Evolutionary conservation across 1,140 invertebrate genomes (phyloP).

Genomic region (Hydropsyche tenuis): DNA sequence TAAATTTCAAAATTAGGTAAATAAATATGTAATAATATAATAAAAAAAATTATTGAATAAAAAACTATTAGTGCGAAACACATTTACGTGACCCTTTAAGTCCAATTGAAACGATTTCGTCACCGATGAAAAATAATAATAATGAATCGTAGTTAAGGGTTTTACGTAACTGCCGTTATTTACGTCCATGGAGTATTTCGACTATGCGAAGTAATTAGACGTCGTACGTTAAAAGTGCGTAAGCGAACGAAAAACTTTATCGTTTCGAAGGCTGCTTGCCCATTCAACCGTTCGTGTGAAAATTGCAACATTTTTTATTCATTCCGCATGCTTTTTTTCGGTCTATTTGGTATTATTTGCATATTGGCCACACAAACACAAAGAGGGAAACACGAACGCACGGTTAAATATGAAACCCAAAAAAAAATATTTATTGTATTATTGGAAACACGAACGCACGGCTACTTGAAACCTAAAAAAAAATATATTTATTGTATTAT

Average conservation of each 20-base stretch:
- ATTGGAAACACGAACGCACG: conserved; percentile 1
- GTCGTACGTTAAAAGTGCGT: conserved; percentile 13
- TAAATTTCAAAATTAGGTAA: too few species aligned
- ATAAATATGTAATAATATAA: too few species aligned
- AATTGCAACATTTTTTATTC: conserved; percentile 24
- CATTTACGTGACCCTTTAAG: too few species aligned
- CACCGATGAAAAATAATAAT: too few species aligned
- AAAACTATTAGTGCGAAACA: too few species aligned
- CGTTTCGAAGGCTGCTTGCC: conserved; percentile 10
- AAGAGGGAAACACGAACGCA: neutral
- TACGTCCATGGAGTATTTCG: neutral
- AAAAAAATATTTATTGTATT: too few species aligned
- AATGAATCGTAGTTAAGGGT: neutral
- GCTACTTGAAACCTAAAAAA: neutral
- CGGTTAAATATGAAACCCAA: neutral
- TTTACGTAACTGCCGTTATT: conserved; percentile 10
- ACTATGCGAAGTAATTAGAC: conserved; percentile 7
- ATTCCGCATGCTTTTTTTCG: neutral
- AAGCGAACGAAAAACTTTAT: neutral
- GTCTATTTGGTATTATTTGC: neutral
- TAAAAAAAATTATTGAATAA: too few species aligned
- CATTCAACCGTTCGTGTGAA: conserved; percentile 13
- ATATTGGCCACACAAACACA: neutral
- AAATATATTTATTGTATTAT: neutral
- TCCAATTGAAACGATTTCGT: too few species aligned